phyloP scores from a whole-genome alignment of 2,797 vertebrate genomes.

The Anguilla marmorata region DNA sequence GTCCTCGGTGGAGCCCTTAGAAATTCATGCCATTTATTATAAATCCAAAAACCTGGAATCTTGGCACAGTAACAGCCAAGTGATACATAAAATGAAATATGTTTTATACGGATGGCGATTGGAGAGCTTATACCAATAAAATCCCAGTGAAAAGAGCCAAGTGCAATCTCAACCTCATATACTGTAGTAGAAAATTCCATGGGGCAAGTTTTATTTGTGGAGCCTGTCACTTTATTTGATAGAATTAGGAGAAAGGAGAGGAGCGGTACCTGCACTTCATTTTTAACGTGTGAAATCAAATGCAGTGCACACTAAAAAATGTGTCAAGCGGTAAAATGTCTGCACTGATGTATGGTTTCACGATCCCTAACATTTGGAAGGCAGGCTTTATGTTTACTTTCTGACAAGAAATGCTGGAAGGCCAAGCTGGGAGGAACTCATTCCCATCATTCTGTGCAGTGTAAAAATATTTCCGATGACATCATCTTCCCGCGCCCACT shows the following conservation, averaged over 20 bases:
- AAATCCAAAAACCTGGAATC: background rate
- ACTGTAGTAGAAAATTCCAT: background rate
- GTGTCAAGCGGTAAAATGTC: conserved; percentile 20
- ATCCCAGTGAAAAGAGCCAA: background rate
- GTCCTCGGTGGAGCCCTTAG: background rate
- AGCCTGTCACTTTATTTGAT: conserved; percentile 1
- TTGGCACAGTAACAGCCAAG: background rate
- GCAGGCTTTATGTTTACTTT: conserved; percentile 15
- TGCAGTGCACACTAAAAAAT: conserved; percentile 35
- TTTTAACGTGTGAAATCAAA: background rate
- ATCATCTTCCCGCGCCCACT: conserved; percentile 69
- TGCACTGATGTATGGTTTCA: conserved; percentile 42
- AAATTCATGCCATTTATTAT: background rate
- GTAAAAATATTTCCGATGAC: conserved; percentile 75
- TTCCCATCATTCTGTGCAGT: conserved; percentile 69
- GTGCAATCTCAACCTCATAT: background rate
- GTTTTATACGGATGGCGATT: background rate
- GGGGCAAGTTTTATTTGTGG: background rate
- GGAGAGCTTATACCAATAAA: background rate
- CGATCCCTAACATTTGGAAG: conserved; percentile 27
- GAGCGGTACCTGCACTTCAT: background rate
- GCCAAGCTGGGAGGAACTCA: conserved; percentile 66
- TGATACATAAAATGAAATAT: background rate
- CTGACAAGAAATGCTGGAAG: conserved; percentile 61
- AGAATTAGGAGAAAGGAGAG: background rate